Evolutionary conservation across 1,140 invertebrate genomes (phyloP), one percentile per base, ranked within the genome.

Genomic region (Aphaenogaster floridana): DNA sequence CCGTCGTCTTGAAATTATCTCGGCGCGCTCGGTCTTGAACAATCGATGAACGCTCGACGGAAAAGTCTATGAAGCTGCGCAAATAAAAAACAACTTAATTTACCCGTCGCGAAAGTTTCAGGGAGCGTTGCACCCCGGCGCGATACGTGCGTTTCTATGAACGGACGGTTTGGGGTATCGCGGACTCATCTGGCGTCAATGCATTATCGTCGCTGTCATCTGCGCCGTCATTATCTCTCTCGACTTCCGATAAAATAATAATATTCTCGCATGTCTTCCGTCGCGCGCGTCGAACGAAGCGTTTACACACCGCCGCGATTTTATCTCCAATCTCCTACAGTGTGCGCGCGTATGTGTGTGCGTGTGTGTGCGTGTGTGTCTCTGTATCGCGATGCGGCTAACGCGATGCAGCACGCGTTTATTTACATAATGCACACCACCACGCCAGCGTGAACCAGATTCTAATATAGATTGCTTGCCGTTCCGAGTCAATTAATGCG

Each of bases 341-440:
- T 4, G 21, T 5, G 9, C 0, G 57, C 11, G 61, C 0, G 36
- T 1, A 6, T 0, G 36, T 0, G 64, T 13, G 9, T 0, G 17
- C 6, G 39, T 2, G 9, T 3, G 39, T 45, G 8, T 2, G 28
- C 21, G 42, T 48, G 66, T 57, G 9, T 72, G 80, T 61, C 80
- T 83, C 54, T 74, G 80, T 34, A 74, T 74, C 80, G 80, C 80
- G 80, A 80, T 74, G 54, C 80, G 68, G 54, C 54, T 84, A 84
- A 84, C 80, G 80, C 69, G 80, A 64, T 84, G 80, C 80, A 84
- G 69, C 80, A 84, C 80, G 80, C 80, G 80, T 84, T 84, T 84
- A 84, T 84, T 84, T 76, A 84, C 80, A 84, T 84, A 84, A 84
- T 84, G 69, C 80, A 61, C 54, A 42, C 78, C 64, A 52, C 64